Evolutionary conservation across 2,113 vertebrate genomes (phyloP), one percentile per base, ranked within the genome.

Genomic region (Podarcis raffonei): DNA sequence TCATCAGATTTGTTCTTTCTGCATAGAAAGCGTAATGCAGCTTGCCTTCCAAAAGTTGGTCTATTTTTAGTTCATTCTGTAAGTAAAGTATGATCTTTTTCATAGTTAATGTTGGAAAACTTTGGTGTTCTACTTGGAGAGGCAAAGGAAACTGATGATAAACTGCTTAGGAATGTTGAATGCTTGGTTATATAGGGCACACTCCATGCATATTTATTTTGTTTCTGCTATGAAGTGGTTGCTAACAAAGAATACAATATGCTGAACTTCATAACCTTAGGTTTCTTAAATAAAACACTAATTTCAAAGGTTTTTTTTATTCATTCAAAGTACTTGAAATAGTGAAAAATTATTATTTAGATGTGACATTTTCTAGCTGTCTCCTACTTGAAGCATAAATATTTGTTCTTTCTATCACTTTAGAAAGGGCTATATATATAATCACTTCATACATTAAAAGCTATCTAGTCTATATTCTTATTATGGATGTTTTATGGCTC

Each of bases 151-250:
- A 76, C 23, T 85, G 32, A 62, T 62, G 57, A 65, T 39, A 71
- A 72, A 84, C 39, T 53, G 25, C 32, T 72, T 85, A 27, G 32
- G 16, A 75, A 85, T 65, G 62, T 83, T 83, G 48, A 62, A 69
- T 22, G 27, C 53, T 4, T 6, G 22, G 23, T 79, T 62, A 23
- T 62, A 25, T 7, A 39, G 15, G 81, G 88, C 68, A 85, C 5
- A 79, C 42, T 13, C 0, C 83, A 69, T 25, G 48, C 32, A 68
- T 35, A 11, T 53, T 0, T 57, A 11, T 3, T 90, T 91, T 89
- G 79, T 27, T 81, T 16, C 87, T 91, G 30, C 84, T 91, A 78
- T 69, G 85, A 83, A 2, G 88, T 91, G 81, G 66, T 86, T 59
- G 42, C 27, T 71, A 82, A 82, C 59, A 65, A 83, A 76, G 16